Conservation (phyloP, 2,797 vertebrate species). For the Scolopax rusticola region DNA sequence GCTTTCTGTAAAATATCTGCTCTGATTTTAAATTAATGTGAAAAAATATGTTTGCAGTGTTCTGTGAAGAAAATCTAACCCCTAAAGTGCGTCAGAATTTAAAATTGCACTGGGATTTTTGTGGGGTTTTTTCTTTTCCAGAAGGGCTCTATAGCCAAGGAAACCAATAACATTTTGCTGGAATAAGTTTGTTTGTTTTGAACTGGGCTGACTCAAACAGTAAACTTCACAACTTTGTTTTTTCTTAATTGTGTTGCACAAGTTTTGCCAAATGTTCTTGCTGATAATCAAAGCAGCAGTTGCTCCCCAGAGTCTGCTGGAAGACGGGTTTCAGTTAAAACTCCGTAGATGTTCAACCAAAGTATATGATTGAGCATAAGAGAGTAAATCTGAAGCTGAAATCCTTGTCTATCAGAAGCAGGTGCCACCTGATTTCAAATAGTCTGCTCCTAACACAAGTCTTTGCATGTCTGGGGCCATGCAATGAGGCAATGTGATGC, state of each 20-base stretch:
- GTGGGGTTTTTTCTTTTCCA: constrained; percentile 15
- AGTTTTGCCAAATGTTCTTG: constrained; percentile 42
- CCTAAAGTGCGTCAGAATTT: constrained; percentile 17
- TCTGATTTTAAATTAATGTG: neutral
- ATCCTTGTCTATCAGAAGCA: neutral
- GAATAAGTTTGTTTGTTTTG: constrained; percentile 59
- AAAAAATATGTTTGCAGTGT: neutral
- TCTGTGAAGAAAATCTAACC: constrained; percentile 43
- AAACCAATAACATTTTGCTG: constrained; percentile 65
- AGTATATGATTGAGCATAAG: neutral
- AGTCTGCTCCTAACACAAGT: neutral
- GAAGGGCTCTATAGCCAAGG: constrained; percentile 47
- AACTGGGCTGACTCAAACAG: constrained; percentile 37
- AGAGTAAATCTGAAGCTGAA: neutral
- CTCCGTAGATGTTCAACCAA: neutral
- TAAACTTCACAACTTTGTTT: constrained; percentile 64
- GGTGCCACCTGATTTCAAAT: neutral
- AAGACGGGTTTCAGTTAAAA: fast-evolving
- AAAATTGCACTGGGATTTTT: constrained; percentile 34
- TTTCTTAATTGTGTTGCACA: constrained; percentile 36
- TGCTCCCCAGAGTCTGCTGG: neutral
- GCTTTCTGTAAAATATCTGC: constrained; percentile 1
- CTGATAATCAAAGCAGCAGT: neutral
- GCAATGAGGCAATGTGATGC: fast-evolving
- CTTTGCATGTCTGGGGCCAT: neutral